Evolutionary conservation across 2,113 vertebrate genomes (phyloP), one percentile per base, ranked within the genome.

Genomic region (Nanorana parkeri): DNA sequence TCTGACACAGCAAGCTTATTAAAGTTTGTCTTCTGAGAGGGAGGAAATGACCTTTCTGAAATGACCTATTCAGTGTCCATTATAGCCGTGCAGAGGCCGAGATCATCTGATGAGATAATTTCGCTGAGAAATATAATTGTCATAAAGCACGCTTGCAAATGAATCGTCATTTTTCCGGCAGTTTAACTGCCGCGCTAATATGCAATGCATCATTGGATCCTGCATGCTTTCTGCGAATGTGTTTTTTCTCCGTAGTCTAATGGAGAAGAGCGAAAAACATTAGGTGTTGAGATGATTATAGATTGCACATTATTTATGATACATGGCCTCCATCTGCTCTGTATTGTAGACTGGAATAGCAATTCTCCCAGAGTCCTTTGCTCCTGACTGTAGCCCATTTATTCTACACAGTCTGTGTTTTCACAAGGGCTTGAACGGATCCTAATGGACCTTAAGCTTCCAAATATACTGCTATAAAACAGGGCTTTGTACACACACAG

Each of bases 131-230:
- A 65, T 81, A 73, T 73, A 24, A 26, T 52, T 54, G 68, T 61
- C 79, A 52, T 81, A 78, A 78, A 68, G 26, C 5, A 5, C n/a
- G 29, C 52, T 64, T 19, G 23, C 66, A 61, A 28, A 63, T n/a
- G 56, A 64, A 63, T 80, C 26, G 56, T 19, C 24, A 7, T 54
- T 61, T 80, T 20, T 60, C 47, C 29, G 19, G 52, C 24, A 32
- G 21, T 78, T 56, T 79, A 79, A 79, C 66, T 68, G 76, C 41
- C 5, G 56, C 20, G 19, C 68, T 65, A 65, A 81, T 81, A 63
- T 81, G 79, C 55, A 64, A 73, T 54, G 79, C 79, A 65, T 73
- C 68, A 81, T 54, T 81, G 79, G 58, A 23, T 36, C 17, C 68
- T 73, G 36, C 65, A 58, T 51, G 68, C 65, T 73, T 81, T 52